Evolutionary conservation across 2,797 vertebrate genomes (phyloP), one percentile per base, ranked within the genome.

Genomic region (Poecilia picta): DNA sequence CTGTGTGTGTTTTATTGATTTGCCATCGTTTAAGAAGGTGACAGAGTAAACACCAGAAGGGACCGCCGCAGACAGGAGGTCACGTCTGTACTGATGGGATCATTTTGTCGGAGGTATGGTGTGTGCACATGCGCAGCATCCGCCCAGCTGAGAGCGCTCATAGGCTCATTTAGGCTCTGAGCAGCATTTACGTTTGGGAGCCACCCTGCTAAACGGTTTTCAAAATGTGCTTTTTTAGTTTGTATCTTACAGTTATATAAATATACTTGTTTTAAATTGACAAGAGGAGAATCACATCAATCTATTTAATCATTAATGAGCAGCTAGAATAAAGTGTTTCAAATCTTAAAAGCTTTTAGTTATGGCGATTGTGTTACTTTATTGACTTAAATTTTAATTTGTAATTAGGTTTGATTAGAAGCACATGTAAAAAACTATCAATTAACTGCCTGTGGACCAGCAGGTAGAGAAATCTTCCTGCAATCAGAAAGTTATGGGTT

Each of bases 31-130:
- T 88, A 91, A 84, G 79, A 84, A 74, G 79, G 85, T 79, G 91
- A 89, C 88, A 86, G 86, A 83, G 89, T 91, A 94, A 94, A 93
- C 93, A 92, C 77, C 76, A 75, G 81, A 73, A 80, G 84, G 82
- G 80, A 88, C 80, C 77, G 83, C 80, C 78, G 78, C 8, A 33
- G 85, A 89, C 89, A 83, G 75, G 80, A 81, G 85, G 88, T 89
- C 78, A 74, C 75, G 51, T 82, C 81, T 84, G 81, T 77, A 79
- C 73, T 80, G 23, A 75, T 41, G 77, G 71, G 82, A 85, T 89
- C 89, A 87, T 88, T 83, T 84, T 73, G 84, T 86, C 81, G 47
- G 36, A 73, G 80, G 75, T 79, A 36, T 36, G 39, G 51, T 45
- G 79, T 74, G 76, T 73, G 75, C 73, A 81, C 72, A 80, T 49